Base-by-base conservation (phyloP, 2,888 invertebrate genomes). In the Rugalucina vietnamica region DNA sequence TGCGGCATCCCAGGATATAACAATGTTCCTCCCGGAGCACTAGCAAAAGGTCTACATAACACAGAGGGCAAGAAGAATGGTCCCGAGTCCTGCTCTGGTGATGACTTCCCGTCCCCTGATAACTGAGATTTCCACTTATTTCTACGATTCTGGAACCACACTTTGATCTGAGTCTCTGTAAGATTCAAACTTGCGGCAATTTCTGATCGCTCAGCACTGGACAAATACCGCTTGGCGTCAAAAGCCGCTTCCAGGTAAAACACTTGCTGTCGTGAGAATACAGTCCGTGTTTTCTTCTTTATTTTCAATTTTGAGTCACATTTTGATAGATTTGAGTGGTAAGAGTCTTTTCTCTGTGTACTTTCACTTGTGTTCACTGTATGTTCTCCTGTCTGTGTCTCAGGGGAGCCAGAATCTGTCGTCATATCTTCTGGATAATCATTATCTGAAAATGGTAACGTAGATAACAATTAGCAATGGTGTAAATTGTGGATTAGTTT, bases 101-200 rank as follows among this genome's bases (percentile, higher is more conserved):
- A 50, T 4, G 73, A 39, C 36, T 88, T 88, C 8, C 81, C 87
- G 34, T 89, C 88, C 10, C 89, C 86, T 24, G 82, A 81, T n/a
- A 90, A 29, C 69, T 90, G 90, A 14, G 90, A 89, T 78, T 90
- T 90, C 90, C 90, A 90, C 70, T 90, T 90, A 75, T 90, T 90
- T 37, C 90, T 72, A 34, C 90, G 60, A 69, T 90, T 90, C 78
- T 90, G 90, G 70, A 90, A 90, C 90, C 90, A 90, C 12, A 90
- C 90, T 89, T 90, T 90, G 0, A 90, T 89, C 72, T 90, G 90
- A 1, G 90, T 90, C 72, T 90, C 90, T 27, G 90, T 83, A n/a
- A 90, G 79, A 71, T 84, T 88, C 24, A 90, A 72, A 14, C 89
- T 87, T 12, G 89, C 77, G 0, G 90, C 90, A 10, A 90, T 88